Evolutionary conservation across 2,113 vertebrate genomes (phyloP), one percentile per base, ranked within the genome.

Genomic region (Camelus dromedarius): DNA sequence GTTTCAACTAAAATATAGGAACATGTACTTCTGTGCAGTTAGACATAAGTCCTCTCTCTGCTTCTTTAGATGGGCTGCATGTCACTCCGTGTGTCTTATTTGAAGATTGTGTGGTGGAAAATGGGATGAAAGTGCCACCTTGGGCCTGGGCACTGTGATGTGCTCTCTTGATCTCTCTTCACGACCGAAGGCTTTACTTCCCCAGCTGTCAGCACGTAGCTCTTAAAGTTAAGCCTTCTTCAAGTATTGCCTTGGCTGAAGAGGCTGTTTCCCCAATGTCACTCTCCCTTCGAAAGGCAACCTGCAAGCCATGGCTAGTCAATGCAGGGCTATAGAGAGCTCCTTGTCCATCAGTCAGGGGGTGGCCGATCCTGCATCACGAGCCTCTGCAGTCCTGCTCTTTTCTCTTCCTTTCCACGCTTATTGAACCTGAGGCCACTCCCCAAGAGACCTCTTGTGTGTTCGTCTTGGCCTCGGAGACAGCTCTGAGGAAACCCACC

Each of bases 1-100:
- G 26, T 73, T 86, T 89, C 86, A 95, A 81, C 60, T 86, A 56
- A 93, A 86, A 83, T 48, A 7, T 70, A 82, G 91, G 75, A 18
- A 86, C 69, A 50, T 92, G 15, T 48, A 42, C 5, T 75, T 81
- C 26, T 46, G 5, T 62, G 35, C 8, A 70, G 52, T 32, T 30
- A 82, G 50, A 60, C 14, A 52, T 5, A 14, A 26, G 38, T 82
- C 26, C 12, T 30, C 3, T 46, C 54, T 85, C 15, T 83, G 76
- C 30, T 72, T 83, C 91, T 79, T 42, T 38, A n/a, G 10, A 28
- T 66, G 52, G 62, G 30, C 60, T 35, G 69, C 0, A 0, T 19
- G 13, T 30, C 35, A 60, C 62, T 80, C 60, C 52, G 50, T 0
- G 0, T 20, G 18, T 77, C 86, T 79, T 38, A 50, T 12, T 50